These are phyloP conservation scores for Sebastes glaucus DNA, from an alignment of 2,797 vertebrate species.

Conservation along the genomic window DNA sequence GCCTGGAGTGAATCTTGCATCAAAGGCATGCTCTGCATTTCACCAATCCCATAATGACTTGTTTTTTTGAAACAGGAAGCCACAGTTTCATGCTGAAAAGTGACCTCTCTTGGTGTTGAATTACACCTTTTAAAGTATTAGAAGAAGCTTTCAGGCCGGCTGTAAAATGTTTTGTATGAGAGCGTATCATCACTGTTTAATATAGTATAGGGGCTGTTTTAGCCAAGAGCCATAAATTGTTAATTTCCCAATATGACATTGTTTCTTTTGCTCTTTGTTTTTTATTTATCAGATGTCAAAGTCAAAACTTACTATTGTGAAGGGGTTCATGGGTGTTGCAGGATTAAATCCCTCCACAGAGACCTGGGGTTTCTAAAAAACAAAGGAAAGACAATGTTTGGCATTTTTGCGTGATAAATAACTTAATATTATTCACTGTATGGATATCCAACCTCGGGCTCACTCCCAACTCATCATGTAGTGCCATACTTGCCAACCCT, in stretches of 20 bases:
- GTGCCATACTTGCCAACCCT: too few species aligned
- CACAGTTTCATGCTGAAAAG: conserved; percentile 29
- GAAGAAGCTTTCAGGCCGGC: background rate
- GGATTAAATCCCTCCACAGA: background rate
- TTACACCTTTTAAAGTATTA: conserved; percentile 21
- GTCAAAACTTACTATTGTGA: background rate
- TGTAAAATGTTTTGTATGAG: background rate
- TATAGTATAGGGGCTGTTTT: background rate
- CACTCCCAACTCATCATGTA: too few species aligned
- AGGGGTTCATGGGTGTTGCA: background rate
- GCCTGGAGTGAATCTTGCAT: conserved; percentile 25
- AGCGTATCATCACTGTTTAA: background rate
- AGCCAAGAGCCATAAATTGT: background rate
- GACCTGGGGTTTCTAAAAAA: background rate
- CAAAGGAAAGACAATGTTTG: background rate
- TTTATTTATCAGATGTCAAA: background rate
- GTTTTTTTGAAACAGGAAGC: conserved; percentile 43
- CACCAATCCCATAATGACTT: conserved; percentile 48
- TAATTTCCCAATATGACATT: background rate
- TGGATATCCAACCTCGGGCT: too few species aligned
- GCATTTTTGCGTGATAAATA: background rate
- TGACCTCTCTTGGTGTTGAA: conserved; percentile 31
- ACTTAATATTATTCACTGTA: too few species aligned
- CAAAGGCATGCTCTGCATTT: conserved; percentile 21
- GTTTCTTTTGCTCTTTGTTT: background rate